Percentiles rank a stretch among this genome's conserved stretches.
These are phyloP conservation scores for Staurois parvus DNA, from an alignment of 2,797 vertebrate species.

Conservation along the genomic window DNA sequence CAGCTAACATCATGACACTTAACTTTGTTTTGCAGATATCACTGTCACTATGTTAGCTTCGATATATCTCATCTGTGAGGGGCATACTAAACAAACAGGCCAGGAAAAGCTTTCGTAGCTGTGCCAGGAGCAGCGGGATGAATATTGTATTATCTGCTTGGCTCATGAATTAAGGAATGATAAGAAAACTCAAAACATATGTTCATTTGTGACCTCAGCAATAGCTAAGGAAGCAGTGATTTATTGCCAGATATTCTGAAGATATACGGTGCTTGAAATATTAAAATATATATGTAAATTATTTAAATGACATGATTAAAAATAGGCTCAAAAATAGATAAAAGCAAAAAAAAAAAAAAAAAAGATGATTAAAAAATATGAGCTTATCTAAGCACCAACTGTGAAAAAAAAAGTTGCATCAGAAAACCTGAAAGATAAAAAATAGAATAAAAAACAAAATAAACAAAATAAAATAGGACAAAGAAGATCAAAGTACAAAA, in stretches of 20 bases:
- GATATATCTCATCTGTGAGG: not conserved
- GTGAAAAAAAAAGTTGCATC: too few species aligned
- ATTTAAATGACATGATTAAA: not conserved
- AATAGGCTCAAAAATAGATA: not conserved
- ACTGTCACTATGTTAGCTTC: not conserved
- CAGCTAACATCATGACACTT: too few species aligned
- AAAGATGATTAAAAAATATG: too few species aligned
- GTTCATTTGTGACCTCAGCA: constrained; percentile 1
- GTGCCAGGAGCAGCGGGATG: not conserved
- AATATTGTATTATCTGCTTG: constrained; percentile 25
- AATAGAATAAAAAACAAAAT: too few species aligned
- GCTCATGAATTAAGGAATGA: not conserved
- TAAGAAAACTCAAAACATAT: constrained; percentile 8
- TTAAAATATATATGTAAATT: not conserved
- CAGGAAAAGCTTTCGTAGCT: not conserved
- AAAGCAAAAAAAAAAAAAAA: not conserved
- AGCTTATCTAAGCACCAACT: too few species aligned
- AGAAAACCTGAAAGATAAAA: too few species aligned
- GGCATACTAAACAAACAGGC: not conserved
- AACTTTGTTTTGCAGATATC: too few species aligned
- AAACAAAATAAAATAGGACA: too few species aligned
- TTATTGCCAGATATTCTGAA: not conserved
- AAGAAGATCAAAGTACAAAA: too few species aligned
- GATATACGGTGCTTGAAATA: constrained; percentile 2
- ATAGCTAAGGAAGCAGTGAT: not conserved